Evolutionary conservation across 2,113 vertebrate species (phyloP), one percentile per base, ranked within the genome.

Genomic region (Riparia riparia): DNA sequence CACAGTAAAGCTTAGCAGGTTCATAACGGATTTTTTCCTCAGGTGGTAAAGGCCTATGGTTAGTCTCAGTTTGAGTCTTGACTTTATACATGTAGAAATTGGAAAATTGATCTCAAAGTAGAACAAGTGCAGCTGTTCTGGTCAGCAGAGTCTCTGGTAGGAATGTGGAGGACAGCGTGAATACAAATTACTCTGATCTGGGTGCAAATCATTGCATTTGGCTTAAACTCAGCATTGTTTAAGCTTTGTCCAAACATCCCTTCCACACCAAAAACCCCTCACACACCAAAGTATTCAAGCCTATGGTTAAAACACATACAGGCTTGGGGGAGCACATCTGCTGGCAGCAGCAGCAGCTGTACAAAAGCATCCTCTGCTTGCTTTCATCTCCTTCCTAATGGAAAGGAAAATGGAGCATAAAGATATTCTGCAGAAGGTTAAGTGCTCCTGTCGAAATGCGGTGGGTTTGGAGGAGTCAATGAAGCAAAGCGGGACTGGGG

Each of bases 361-460:
- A 89, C 80, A 77, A 91, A 97, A 90, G 94, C 89, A 87, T 94
- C 94, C 94, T 93, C 82, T 92, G n/a, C 94, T 97, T 93, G 91
- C 96, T 96, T 97, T 96, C 96, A 91, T 95, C 96, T 96, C 84
- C 95, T 95, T 97, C 96, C 66, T 95, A 91, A 97, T 89, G 93
- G 97, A 97, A 96, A 95, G 93, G 97, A 98, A 98, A 98, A 98
- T 97, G 97, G 97, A 98, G 97, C 98, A 96, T 97, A 96, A 98
- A 97, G 97, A 95, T 84, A 96, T 92, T 95, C 95, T 11, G 17
- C 22, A 86, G 97, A 97, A 98, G 97, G 98, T 98, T 98, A 98
- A 98, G 97, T 98, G 97, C 95, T 97, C 82, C 70, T 31, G 22
- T 91, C 88, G 91, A 89, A 95, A 93, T 83, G 95, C 1, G 20